Conservation (phyloP, 1,140 invertebrate species). For the Piezodorus guildinii region DNA sequence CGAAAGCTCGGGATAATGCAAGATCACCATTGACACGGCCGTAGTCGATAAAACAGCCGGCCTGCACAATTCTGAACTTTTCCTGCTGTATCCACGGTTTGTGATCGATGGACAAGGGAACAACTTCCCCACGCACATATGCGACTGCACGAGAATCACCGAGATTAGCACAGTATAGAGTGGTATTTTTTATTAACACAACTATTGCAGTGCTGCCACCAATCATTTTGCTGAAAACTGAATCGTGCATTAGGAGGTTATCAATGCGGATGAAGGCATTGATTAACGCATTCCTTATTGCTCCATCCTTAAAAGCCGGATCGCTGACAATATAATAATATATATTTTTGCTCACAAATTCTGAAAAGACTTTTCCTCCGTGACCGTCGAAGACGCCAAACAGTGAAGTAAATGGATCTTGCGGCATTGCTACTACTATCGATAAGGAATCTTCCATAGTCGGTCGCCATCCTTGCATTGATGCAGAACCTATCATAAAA, state of each 20-base stretch:
- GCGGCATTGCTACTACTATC: constrained; percentile 53
- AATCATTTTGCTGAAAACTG: neutral
- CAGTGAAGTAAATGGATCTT: constrained; percentile 84
- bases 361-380: constrained; percentile 83
- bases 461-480: constrained; percentile 96
- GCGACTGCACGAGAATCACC: constrained; percentile 16
- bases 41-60: constrained; percentile 18
- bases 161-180: constrained; percentile 8
- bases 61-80: constrained; percentile 6
- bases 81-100: constrained; percentile 8
- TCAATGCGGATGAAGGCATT: too few relatives aligned
- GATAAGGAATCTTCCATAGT: constrained; percentile 98
- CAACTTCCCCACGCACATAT: neutral
- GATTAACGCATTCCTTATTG: too few relatives aligned
- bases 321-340: constrained; percentile 54
- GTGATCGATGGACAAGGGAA: constrained; percentile 8
- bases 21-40: constrained; percentile 18
- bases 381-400: constrained; percentile 99
- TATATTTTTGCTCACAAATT: constrained; percentile 85
- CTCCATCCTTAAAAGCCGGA: too few relatives aligned
- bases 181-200: constrained; percentile 3
- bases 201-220: constrained; percentile 2
- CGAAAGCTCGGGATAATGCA: constrained; percentile 15
- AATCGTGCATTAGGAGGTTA: too few relatives aligned
- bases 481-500: constrained; percentile 61